Base-by-base conservation (phyloP, 2,113 vertebrate species). In the Lampris incognitus region DNA sequence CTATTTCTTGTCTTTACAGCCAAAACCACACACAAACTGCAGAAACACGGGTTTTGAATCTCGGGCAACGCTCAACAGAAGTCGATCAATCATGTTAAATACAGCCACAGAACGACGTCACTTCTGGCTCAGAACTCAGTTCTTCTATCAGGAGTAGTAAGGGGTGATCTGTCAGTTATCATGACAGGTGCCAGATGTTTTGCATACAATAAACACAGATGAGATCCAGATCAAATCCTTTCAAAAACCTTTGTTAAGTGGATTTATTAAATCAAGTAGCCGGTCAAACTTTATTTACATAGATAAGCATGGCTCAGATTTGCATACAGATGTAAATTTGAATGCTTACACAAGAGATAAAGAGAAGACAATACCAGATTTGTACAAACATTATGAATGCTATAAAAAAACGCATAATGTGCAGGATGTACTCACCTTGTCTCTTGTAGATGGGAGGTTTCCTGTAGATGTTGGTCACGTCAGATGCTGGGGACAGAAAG, bases 371-470 rank as follows among this genome's bases (percentile, higher is more conserved):
- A 24, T 38, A 10, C 10, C 54, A 55, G 54, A 60, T 51, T 52
- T 41, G 60, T n/a, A 66, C 40, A 65, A 8, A 75, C 41, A 50
- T 6, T 1, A 52, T 60, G 61, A 65, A 70, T 38, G 50, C 49
- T 57, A 61, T 55, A 40, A 60, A 79, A 52, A 56, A 5, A n/a
- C 36, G 3, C 57, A 37, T 11, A 4, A 1, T 39, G 2, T 44
- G 52, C 38, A 6, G 50, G 82, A 63, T 56, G 3, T 0, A 88
- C 87, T 72, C 93, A 99, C 97, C 97, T 91, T 96, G 95, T 89
- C 95, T 95, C 87, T 98, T 98, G 92, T 98, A 98, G 96, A 98
- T 97, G 85, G 97, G 97, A 0, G 96, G 95, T 79, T 97, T 98
- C 92, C 96, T 95, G 94, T 98, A 99, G 94, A 99, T 97, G 94